These are phyloP conservation scores for Hypotaenidia philippensis DNA, from an alignment of 2,797 vertebrate genomes.

Conservation along the genomic window DNA sequence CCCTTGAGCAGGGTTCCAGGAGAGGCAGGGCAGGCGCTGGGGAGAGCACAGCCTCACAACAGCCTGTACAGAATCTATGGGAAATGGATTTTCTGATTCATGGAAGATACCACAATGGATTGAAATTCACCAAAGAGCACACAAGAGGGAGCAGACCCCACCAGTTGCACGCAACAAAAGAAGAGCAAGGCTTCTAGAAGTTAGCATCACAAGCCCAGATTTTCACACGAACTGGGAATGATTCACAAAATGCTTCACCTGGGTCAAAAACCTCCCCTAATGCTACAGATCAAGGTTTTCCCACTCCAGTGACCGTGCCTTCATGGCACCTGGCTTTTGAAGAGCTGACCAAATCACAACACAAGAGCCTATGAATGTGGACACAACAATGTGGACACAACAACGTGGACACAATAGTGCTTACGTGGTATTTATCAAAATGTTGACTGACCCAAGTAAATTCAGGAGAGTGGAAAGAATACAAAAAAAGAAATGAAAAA, in stretches of 20 bases:
- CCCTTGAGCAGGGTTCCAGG: too few relatives aligned
- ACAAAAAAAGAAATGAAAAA: conserved; percentile 12
- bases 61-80: not conserved
- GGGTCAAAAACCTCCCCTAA: not conserved
- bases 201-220: not conserved
- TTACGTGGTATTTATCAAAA: not conserved
- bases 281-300: not conserved
- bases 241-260: not conserved
- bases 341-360: not conserved
- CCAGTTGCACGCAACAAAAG: not conserved
- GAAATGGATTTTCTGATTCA: not conserved
- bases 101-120: not conserved
- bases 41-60: too few relatives aligned
- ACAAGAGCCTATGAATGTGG: not conserved
- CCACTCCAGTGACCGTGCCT: not conserved
- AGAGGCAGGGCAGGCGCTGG: too few relatives aligned
- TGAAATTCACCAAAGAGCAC: conserved; percentile 13
- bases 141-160: not conserved
- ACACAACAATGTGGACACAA: not conserved
- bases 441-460: conserved; percentile 16
- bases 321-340: not conserved
- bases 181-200: not conserved
- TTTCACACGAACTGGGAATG: not conserved
- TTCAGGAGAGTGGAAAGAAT: conserved; percentile 25
- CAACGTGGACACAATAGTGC: not conserved